phyloP scores from a whole-genome alignment of 2,797 vertebrate species.

The Ctenopoma multispine region DNA sequence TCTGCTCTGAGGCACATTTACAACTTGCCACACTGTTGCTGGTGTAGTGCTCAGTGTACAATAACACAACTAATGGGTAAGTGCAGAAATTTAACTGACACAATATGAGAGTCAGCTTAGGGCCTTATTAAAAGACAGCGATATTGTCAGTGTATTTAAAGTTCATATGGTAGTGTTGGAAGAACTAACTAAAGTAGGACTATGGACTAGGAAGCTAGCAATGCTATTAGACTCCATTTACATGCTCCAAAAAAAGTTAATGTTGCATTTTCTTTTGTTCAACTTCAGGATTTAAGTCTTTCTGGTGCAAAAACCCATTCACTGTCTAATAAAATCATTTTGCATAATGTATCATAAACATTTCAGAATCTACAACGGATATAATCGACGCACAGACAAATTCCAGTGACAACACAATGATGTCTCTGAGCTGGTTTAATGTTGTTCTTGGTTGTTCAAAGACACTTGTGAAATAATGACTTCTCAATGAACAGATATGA shows the following conservation, averaged over 20 bases:
- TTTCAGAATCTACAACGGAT: neutral
- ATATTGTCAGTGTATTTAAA: neutral
- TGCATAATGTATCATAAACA: conserved; percentile 2
- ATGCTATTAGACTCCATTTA: conserved; percentile 1
- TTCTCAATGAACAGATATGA: conserved; percentile 22
- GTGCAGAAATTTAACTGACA: too few relatives aligned
- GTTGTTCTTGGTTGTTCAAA: conserved; percentile 8
- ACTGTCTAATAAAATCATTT: conserved; percentile 8
- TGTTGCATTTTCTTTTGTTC: conserved; percentile 6
- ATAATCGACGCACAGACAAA: neutral
- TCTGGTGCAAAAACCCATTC: neutral
- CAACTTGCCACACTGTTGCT: neutral
- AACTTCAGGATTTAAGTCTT: neutral
- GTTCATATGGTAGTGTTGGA: conserved; percentile 1
- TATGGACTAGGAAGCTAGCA: neutral
- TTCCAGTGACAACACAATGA: neutral
- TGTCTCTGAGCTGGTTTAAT: conserved; percentile 4
- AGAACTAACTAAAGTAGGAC: neutral
- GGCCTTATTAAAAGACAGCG: neutral
- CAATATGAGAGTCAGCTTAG: too few relatives aligned
- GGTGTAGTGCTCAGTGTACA: too few relatives aligned
- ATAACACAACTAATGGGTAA: too few relatives aligned
- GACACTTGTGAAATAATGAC: neutral
- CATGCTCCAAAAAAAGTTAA: neutral
- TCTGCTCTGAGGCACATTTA: neutral